Evolutionary conservation across 2,888 invertebrate genomes (phyloP), one percentile per base, ranked within the genome.

Genomic region (Subacronicta megacephala): DNA sequence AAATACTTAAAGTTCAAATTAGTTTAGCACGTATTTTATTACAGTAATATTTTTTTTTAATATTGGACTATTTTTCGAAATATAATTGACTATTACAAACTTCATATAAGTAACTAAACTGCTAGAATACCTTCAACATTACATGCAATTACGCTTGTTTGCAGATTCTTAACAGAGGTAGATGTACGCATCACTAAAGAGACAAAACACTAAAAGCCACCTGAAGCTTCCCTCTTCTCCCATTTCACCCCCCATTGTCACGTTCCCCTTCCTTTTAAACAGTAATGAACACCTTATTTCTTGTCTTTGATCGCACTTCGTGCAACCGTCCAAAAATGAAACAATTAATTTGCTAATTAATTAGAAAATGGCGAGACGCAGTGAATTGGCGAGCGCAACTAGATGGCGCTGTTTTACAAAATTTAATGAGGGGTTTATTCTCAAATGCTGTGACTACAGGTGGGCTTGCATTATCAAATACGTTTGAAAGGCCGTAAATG

Each of bases 251-350:
- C 43, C 46, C 50, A 56, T 53, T 73, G 50, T 54, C 52, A 29
- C 31, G 42, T 42, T 50, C 50, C 73, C 69, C 69, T 55, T 13
- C 52, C 64, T 59, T 54, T 63, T 49, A 59, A 60, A 73, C 62
- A 61, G 43, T 70, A 71, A 71, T 69, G 56, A 64, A 73, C 70
- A 69, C 56, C 74, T 56, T 69, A 63, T 73, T 73, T 54, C 68
- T 35, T 17, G 42, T 49, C 62, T 52, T 72, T 72, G 73, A 67
- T 67, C 51, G 50, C 41, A 51, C 43, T 69, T 45, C 57, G 37
- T 50, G 40, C 58, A 69, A 42, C 60, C 53, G 38, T 58, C 61
- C 33, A 42, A 51, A 70, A 66, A 53, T 71, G 3, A 33, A 69
- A 63, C 65, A 55, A 47, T 63, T 58, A 55, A 69, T 69, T 56